Evolutionary conservation across 2,888 invertebrate species (phyloP), one percentile per base, ranked within the genome.

Genomic region (Pharmacophagus antenor): DNA sequence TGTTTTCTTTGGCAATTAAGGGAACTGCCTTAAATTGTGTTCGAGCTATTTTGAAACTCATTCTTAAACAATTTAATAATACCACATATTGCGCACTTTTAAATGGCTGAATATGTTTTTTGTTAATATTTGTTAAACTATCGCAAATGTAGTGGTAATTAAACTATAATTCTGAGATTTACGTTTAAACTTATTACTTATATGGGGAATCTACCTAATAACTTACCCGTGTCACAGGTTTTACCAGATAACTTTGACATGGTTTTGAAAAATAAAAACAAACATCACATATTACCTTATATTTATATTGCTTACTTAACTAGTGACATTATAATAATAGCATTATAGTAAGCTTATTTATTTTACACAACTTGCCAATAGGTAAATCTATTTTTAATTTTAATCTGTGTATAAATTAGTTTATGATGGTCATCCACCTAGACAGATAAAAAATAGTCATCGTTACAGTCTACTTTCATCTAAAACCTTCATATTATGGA

Each of bases 261-360:
- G 37, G 37, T n/a, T 15, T 44, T 51, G 53, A n/a, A 44, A 66
- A 69, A 68, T 65, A 67, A 73, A 82, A 79, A 77, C 74, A 76
- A 60, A 76, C 70, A 77, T 77, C 74, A 86, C 82, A 82, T 87
- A 76, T 78, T 78, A 87, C 78, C 90, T 90, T 89, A 91, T 88
- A 86, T 88, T 89, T 89, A 89, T 88, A 89, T 90, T 91, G 89
- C 89, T 91, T 91, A 91, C 88, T 84, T 89, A 90, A 89, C 88
- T 91, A 89, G 88, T 88, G 90, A 90, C 89, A 89, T 86, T 80
- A 85, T 89, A 86, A 85, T 88, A 88, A 85, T 88, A 89, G 87
- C 84, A 88, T 85, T 87, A 88, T 84, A 82, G 82, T 88, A 89
- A 88, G 88, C 88, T 87, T 90, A 89, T 87, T 89, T 89, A 89